Base-by-base conservation (phyloP, 2,888 invertebrate species). In the Odontothrips loti region DNA sequence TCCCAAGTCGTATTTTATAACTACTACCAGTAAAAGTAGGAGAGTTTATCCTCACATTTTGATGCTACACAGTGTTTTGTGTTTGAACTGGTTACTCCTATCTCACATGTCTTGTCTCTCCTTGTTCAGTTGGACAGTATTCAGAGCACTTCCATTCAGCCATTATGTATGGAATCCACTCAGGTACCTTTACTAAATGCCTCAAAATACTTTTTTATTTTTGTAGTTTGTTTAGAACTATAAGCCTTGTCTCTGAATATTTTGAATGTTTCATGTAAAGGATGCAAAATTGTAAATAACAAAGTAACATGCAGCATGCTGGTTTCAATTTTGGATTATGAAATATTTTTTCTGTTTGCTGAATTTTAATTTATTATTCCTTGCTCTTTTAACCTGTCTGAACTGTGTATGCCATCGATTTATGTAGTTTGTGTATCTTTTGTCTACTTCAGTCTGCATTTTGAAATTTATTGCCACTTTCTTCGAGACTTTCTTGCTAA, bases 61-160 rank as follows among this genome's bases (percentile, higher is more conserved):
- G 17, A 75, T 23, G 23, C 12, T 27, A 12, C 12, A 75, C 27
- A 75, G 23, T 75, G 23, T 58, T 6, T 10, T 75, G 68, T 75
- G 68, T 75, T 23, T 75, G 34, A 43, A 43, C 6, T 43, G 34
- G 34, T 43, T 43, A 43, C 34, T 43, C 12, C 23, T 75, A 9
- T 75, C 68, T 75, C 68, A 75, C 23, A 75, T 27, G 12, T 75
- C 68, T 27, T 75, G 23, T 75, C 68, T 75, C 23, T 75, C 27
- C 68, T 75, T 75, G 68, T 75, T 75, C 23, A 75, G 68, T 75
- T 75, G 23, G 68, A 75, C 68, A 75, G 27, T 75, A 75, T 75
- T 75, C 68, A 75, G 68, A 75, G 68, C 68, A 75, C 68, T 75
- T 75, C 68, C 68, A 75, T 75, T 75, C 68, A 75, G 68, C 68